These are phyloP conservation scores for Phataginus tricuspis DNA, from an alignment of 2,797 vertebrate genomes.

Conservation along the genomic window DNA sequence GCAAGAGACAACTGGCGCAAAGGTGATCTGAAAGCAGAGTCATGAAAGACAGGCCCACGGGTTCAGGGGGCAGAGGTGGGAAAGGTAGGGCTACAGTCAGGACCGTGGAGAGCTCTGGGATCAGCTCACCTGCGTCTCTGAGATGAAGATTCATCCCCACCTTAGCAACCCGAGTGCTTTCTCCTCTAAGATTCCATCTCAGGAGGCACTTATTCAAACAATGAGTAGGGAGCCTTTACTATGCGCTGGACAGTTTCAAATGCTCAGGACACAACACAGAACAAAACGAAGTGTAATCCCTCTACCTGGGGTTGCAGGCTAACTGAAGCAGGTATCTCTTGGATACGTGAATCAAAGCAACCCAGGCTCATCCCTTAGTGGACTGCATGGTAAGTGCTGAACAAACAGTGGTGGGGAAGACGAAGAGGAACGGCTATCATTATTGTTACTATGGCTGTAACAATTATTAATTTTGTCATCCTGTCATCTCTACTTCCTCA, in stretches of 20 bases:
- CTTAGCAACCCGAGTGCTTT: background rate
- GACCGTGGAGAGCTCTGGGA: background rate
- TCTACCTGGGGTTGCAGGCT: background rate
- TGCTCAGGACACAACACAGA: background rate
- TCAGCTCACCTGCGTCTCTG: background rate
- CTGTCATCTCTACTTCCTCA: background rate
- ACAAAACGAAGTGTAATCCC: background rate
- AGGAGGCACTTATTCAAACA: background rate
- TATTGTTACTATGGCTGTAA: background rate
- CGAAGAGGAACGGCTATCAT: background rate
- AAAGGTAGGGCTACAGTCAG: fast-evolving
- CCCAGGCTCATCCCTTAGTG: background rate
- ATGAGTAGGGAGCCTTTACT: background rate
- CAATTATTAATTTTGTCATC: background rate
- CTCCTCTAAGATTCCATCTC: background rate
- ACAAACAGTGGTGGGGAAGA: background rate
- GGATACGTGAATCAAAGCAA: background rate
- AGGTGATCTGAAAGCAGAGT: background rate
- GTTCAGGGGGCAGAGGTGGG: background rate
- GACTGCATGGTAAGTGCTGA: background rate
- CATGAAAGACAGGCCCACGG: background rate
- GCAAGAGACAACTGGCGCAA: background rate
- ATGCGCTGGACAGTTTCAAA: fast-evolving
- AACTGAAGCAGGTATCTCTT: background rate
- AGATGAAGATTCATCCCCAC: background rate